Base-by-base conservation (phyloP, 2,888 invertebrate genomes). In the Epirrhoe alternata region DNA sequence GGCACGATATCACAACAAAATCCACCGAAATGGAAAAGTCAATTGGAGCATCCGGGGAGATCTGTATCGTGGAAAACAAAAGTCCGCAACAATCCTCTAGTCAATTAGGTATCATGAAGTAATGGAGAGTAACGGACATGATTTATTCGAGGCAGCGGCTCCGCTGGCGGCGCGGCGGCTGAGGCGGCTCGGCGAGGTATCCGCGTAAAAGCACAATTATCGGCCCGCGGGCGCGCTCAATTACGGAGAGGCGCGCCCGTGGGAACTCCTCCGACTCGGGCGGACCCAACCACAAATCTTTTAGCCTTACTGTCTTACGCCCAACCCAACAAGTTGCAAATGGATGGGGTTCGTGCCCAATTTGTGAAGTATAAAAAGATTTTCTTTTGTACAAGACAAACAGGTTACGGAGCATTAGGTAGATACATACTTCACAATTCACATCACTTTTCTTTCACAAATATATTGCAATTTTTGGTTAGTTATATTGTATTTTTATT, bases 181-280 rank as follows among this genome's bases (percentile, higher is more conserved):
- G 58, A 73, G 80, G 82, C 73, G 74, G 66, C 42, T 75, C 73
- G 78, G 81, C 78, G 76, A 78, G 78, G 82, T 81, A 82, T 83
- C 84, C 86, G 90, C 88, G 86, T 83, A 86, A 84, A 83, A 85
- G 86, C 88, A 87, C 92, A 90, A 91, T 92, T 92, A 92, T 92
- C 91, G 92, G 92, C 89, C 92, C 92, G 90, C 90, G 86, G 92
- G 91, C 91, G 90, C 92, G 88, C 92, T 92, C 93, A 92, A 92
- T 93, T 92, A 92, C 93, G 86, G 89, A 85, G 86, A 89, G 93
- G 89, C 84, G 87, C 86, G 84, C 93, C 90, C 91, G 86, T 87
- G 92, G 91, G 92, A 91, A 83, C 84, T 85, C 87, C 88, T 86
- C 86, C 84, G 82, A 79, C 77, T 82, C 85, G 81, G 78, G 78